Evolutionary conservation across 1,140 invertebrate species (phyloP).

Genomic region (Bombus haemorrhoidalis): DNA sequence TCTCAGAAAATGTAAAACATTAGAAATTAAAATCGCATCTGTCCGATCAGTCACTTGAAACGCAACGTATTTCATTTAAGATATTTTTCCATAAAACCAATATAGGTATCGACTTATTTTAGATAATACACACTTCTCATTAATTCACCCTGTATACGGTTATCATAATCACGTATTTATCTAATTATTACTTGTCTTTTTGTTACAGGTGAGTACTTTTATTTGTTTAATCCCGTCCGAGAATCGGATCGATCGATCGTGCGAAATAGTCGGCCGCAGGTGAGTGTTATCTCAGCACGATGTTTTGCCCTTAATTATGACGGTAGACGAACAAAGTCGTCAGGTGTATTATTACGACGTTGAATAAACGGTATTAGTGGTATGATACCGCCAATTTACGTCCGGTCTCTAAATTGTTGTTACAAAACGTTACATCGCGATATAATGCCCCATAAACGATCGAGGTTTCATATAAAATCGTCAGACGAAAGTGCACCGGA

Average conservation of each 20-base stretch:
- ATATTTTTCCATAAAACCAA: no score
- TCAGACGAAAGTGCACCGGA: no score
- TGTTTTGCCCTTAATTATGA: constrained; percentile 69
- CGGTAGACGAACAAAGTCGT: no score
- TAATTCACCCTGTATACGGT: no score
- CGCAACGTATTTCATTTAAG: no score
- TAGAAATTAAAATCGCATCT: no score
- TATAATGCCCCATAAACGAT: not conserved
- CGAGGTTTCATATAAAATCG: not conserved
- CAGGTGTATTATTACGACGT: no score
- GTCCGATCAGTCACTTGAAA: no score
- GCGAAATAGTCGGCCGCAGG: constrained; percentile 67
- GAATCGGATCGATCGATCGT: constrained; percentile 34
- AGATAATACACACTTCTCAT: no score
- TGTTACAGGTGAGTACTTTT: constrained; percentile 77
- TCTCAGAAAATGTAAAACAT: no score
- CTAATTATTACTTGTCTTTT: constrained; percentile 36
- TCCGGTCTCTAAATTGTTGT: not conserved
- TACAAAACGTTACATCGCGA: not conserved
- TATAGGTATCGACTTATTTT: no score
- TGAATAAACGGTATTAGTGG: not conserved
- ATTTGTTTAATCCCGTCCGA: constrained; percentile 34
- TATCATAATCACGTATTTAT: not conserved
- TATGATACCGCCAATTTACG: not conserved
- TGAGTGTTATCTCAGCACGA: constrained; percentile 71